Evolutionary conservation across 2,888 invertebrate species (phyloP).

Genomic region (Coronaproctus castanopsis): DNA sequence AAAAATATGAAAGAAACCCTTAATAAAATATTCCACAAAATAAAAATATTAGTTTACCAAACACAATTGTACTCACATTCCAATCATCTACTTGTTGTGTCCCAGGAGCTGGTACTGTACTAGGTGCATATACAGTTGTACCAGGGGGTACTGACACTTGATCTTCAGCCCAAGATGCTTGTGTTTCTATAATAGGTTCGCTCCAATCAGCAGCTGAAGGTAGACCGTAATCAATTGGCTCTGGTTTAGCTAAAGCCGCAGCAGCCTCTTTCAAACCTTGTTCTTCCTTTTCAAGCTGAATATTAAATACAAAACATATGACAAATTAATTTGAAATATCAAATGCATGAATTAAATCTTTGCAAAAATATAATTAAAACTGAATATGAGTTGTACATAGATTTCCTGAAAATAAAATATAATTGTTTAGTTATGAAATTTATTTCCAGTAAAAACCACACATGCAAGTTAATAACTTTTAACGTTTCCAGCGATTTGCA

Average conservation of each 20-base stretch:
- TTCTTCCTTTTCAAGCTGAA: conserved; percentile 76
- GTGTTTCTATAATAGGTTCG: conserved; percentile 6
- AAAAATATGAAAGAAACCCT: neutral
- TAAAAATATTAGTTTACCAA: neutral
- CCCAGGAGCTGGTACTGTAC: neutral
- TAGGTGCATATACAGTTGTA: neutral
- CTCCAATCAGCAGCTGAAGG: conserved; percentile 12
- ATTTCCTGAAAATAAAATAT: no score
- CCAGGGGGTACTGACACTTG: neutral
- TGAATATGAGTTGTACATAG: no score
- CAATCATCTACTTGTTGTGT: neutral
- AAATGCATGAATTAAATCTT: neutral
- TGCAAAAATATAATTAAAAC: no score
- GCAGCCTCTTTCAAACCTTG: conserved; percentile 62
- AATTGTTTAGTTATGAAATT: no score
- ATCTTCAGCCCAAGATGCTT: conserved; percentile 15
- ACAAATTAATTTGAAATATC: no score
- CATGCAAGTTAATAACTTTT: no score
- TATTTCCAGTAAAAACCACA: no score
- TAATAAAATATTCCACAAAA: neutral
- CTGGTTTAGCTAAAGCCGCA: conserved; percentile 24
- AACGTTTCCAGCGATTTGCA: no score
- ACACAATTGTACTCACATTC: neutral
- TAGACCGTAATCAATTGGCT: conserved; percentile 12
- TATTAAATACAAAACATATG: conserved; percentile 10